phyloP scores from a whole-genome alignment of 23 tunicate genomes.

The Phallusia fumigata region DNA sequence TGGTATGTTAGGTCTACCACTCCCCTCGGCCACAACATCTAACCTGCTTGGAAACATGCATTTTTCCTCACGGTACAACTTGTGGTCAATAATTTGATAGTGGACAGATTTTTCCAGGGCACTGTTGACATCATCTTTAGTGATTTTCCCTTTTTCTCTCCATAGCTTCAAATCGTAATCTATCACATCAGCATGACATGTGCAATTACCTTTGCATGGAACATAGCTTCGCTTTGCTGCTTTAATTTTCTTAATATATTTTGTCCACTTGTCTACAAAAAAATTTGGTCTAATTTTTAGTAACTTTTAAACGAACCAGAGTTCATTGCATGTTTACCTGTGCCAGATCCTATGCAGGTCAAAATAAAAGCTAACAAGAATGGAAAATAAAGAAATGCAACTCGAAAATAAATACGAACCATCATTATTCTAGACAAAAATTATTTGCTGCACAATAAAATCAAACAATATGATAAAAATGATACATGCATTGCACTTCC shows the following conservation, averaged over 20 bases:
- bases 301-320: background rate
- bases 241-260: constrained; percentile 45
- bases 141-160: constrained; percentile 68
- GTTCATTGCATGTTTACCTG: background rate
- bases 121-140: constrained; percentile 51
- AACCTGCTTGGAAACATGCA: constrained; percentile 79
- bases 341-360: background rate
- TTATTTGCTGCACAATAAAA: too few species aligned
- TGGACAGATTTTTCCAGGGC: constrained; percentile 46
- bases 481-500: too few species aligned
- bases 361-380: background rate
- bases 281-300: background rate
- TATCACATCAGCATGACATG: constrained; percentile 66
- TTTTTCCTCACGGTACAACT: constrained; percentile 60
- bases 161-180: constrained; percentile 60
- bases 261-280: constrained; percentile 45
- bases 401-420: too few species aligned
- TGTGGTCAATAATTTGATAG: constrained; percentile 80
- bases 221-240: constrained; percentile 45
- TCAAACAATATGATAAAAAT: too few species aligned
- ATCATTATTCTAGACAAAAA: too few species aligned
- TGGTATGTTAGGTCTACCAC: background rate
- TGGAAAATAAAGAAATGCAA: too few species aligned
- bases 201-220: constrained; percentile 83
- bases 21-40: background rate